Evolutionary conservation across 2,797 vertebrate genomes (phyloP).

Genomic region (Luscinia megarhynchos): DNA sequence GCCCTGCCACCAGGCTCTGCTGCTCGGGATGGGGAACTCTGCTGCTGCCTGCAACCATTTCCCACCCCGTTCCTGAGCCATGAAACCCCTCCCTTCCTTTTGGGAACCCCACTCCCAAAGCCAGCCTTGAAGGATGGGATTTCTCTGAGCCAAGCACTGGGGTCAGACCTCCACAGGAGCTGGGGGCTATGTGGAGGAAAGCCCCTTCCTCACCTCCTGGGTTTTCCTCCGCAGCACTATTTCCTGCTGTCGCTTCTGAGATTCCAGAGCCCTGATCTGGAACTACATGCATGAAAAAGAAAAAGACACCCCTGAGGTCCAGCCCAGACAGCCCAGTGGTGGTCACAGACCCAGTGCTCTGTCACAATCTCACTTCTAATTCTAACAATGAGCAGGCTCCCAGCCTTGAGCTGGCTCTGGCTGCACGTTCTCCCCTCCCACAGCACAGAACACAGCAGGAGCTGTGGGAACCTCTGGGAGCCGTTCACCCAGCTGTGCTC

Average conservation of each 20-base stretch:
- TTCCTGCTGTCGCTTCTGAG: constrained; percentile 97
- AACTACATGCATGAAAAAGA: constrained; percentile 77
- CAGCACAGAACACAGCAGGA: background rate
- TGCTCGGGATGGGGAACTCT: background rate
- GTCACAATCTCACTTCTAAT: background rate
- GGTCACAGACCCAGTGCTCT: rapidly evolving
- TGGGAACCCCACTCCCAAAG: background rate
- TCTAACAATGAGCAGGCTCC: background rate
- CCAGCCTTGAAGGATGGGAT: background rate
- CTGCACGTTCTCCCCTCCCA: rapidly evolving
- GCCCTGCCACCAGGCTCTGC: background rate
- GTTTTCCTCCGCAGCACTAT: constrained; percentile 93
- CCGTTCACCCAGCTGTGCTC: background rate
- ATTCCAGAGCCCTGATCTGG: constrained; percentile 94
- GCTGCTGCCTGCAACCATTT: background rate
- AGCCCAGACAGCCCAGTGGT: background rate
- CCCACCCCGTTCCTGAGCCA: background rate
- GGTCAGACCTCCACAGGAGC: background rate
- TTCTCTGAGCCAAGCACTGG: background rate
- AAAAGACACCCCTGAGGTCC: background rate
- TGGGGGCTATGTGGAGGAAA: background rate
- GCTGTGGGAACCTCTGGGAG: background rate
- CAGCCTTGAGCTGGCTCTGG: background rate
- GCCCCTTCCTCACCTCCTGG: constrained; percentile 84
- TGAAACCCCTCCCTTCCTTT: background rate